A percentile compares a stretch with the other conserved stretches of the same genome.
phyloP scores from a whole-genome alignment of 2,113 vertebrate genomes.

The Psittacara wagleri region DNA sequence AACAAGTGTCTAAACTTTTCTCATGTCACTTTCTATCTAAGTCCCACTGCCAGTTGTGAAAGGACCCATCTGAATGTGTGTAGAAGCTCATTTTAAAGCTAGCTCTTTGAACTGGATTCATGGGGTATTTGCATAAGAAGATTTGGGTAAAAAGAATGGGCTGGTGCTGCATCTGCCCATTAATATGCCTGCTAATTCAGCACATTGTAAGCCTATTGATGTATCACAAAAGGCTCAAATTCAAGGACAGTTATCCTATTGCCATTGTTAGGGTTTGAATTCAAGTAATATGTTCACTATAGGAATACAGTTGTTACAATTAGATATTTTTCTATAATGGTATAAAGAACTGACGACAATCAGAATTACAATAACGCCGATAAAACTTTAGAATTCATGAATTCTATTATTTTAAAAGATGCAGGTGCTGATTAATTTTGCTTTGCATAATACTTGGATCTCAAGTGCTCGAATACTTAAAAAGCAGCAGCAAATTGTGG shows the following conservation, averaged over 20 bases:
- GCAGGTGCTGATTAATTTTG: conserved; percentile 62
- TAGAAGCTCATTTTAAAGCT: conserved; percentile 90
- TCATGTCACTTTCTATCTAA: conserved; percentile 96
- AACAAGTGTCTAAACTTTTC: conserved; percentile 99
- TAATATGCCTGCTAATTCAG: conserved; percentile 99
- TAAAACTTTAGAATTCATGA: conserved; percentile 53
- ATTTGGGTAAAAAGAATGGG: conserved; percentile 94
- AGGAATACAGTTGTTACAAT: conserved; percentile 99
- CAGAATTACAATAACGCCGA: conserved; percentile 62
- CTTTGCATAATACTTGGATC: conserved; percentile 37
- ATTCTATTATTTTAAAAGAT: conserved; percentile 65
- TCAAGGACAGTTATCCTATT: conserved; percentile 97
- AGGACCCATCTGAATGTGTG: conserved; percentile 81
- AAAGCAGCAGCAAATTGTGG: conserved; percentile 12
- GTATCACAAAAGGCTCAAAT: conserved; percentile 92
- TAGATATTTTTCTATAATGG: conserved; percentile 85
- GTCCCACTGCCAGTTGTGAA: conserved; percentile 78
- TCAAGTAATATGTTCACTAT: conserved; percentile 86
- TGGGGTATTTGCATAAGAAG: conserved; percentile 99
- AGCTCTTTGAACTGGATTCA: conserved; percentile 99
- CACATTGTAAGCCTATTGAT: conserved; percentile 99
- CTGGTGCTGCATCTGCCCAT: conserved; percentile 92
- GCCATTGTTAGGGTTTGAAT: conserved; percentile 94
- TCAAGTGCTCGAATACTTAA: conserved; percentile 11
- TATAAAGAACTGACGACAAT: conserved; percentile 76